Evolutionary conservation across 2,113 vertebrate genomes (phyloP).

Genomic region (Onychostruthus taczanowskii): DNA sequence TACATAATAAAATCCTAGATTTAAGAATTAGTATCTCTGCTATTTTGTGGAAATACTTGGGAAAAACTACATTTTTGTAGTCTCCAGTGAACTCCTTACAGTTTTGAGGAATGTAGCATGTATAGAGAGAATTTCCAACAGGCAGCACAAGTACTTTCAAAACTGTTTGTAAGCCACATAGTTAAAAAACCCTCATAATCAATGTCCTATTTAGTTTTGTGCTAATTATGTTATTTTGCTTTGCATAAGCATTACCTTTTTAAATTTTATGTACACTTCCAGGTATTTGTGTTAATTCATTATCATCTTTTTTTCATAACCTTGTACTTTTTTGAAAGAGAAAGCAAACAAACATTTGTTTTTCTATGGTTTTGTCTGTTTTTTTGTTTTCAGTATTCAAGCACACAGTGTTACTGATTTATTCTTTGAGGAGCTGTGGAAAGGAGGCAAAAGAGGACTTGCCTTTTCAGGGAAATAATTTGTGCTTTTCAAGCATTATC

Average conservation of each 20-base stretch:
- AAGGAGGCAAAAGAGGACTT: neutral
- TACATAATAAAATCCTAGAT: neutral
- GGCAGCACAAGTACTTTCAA: neutral
- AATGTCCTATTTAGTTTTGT: neutral
- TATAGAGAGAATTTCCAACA: neutral
- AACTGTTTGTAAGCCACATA: neutral
- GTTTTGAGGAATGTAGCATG: neutral
- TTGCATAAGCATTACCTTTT: neutral
- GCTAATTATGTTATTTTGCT: neutral
- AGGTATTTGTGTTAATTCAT: neutral
- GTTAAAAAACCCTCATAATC: neutral
- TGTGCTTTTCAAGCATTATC: neutral
- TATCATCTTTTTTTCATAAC: neutral
- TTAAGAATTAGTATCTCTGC: neutral
- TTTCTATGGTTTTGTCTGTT: neutral
- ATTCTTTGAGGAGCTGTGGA: neutral
- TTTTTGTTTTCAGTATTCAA: neutral
- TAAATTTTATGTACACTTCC: neutral
- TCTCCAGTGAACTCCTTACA: neutral
- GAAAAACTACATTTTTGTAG: neutral
- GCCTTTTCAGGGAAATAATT: neutral
- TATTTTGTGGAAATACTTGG: neutral
- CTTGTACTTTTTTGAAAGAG: neutral
- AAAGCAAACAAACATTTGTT: neutral
- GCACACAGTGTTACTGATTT: neutral